phyloP scores from a whole-genome alignment of 2,113 vertebrate species.

The Podocnemis expansa region DNA sequence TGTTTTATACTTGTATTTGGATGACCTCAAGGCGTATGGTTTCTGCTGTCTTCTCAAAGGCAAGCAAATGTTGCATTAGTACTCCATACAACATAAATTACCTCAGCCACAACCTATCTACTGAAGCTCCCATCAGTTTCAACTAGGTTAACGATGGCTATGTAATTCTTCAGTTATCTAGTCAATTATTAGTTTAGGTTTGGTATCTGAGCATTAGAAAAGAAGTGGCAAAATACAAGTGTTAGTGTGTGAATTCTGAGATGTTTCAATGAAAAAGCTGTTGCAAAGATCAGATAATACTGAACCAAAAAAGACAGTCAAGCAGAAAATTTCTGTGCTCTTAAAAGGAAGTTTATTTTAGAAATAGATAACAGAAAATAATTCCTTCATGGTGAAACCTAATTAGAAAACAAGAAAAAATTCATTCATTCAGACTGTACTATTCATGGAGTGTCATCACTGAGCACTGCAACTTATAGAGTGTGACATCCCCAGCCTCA shows the following conservation, averaged over 20 bases:
- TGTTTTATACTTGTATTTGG: background rate
- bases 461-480: background rate
- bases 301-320: background rate
- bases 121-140: background rate
- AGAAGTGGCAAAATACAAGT: background rate
- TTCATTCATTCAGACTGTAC: background rate
- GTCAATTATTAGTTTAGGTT: rapidly evolving
- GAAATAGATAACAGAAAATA: background rate
- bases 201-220: background rate
- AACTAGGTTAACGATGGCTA: background rate
- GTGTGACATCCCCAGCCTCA: constrained; percentile 44
- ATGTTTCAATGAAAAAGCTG: background rate
- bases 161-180: background rate
- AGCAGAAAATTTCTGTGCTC: background rate
- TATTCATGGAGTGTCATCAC: constrained; percentile 45
- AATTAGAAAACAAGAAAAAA: background rate
- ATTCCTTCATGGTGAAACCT: background rate
- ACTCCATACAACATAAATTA: background rate
- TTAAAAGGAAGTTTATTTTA: background rate
- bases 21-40: background rate
- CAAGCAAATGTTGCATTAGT: constrained; percentile 48
- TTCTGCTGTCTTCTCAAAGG: background rate
- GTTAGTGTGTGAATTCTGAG: background rate
- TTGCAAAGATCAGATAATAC: background rate
- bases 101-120: too few relatives aligned